Conservation (phyloP, 2,797 vertebrate species). For the Acipenser oxyrinchus region DNA sequence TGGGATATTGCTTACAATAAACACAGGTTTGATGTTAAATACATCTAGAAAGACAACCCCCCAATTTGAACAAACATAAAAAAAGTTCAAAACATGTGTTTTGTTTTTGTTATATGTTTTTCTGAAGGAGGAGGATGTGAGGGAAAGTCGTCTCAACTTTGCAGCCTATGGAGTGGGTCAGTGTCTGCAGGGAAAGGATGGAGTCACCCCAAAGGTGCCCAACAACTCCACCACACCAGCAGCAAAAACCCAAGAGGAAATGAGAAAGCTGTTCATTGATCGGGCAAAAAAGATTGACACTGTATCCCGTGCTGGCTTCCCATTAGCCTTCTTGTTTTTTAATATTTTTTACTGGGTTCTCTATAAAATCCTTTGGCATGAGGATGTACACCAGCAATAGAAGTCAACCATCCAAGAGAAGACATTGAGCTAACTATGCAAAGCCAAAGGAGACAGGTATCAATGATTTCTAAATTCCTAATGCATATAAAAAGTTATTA, state of each 20-base stretch:
- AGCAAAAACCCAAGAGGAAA: conserved; percentile 77
- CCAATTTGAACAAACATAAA: no score
- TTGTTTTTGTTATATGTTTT: conserved; percentile 8
- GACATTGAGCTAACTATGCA: conserved; percentile 25
- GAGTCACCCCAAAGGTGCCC: conserved; percentile 53
- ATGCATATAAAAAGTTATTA: not conserved
- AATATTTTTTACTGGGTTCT: conserved; percentile 98
- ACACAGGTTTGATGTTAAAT: no score
- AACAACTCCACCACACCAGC: conserved; percentile 56
- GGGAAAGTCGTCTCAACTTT: conserved; percentile 72
- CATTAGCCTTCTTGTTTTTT: conserved; percentile 92
- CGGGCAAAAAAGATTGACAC: conserved; percentile 97
- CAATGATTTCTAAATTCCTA: not conserved
- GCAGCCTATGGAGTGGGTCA: conserved; percentile 65
- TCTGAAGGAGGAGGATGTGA: conserved; percentile 73
- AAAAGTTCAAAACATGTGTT: no score
- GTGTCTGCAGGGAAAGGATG: conserved; percentile 70
- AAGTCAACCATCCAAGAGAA: conserved; percentile 12
- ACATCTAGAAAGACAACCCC: no score
- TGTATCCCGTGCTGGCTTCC: conserved; percentile 87
- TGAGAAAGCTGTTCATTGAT: conserved; percentile 91
- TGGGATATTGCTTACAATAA: no score
- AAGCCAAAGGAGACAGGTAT: conserved; percentile 15
- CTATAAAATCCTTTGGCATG: conserved; percentile 92
- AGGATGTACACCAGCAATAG: conserved; percentile 71